These are phyloP conservation scores for Eilema depressum DNA, from an alignment of 2,888 invertebrate genomes.

Conservation along the genomic window DNA sequence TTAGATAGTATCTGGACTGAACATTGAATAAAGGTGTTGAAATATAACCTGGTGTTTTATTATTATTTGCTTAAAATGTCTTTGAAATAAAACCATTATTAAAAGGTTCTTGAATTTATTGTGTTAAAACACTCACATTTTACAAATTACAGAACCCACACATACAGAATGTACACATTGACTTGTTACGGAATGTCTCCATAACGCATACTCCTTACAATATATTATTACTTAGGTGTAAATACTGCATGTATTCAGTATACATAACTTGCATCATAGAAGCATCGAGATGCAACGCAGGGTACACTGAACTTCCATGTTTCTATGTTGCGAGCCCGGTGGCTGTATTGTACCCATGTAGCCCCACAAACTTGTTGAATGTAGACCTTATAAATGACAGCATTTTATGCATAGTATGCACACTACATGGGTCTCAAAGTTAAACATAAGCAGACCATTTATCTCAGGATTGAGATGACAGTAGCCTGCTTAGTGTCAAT, in stretches of 20 bases:
- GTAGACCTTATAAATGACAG: not conserved
- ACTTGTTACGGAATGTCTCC: constrained; percentile 6
- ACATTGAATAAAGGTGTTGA: constrained; percentile 10
- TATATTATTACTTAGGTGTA: constrained; percentile 5
- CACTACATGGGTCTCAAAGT: not conserved
- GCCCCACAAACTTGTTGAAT: not conserved
- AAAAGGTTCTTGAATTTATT: constrained; percentile 32
- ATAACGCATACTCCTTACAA: constrained; percentile 5
- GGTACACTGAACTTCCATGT: not conserved
- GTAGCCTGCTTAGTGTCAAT: not conserved
- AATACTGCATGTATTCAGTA: not conserved
- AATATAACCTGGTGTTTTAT: not conserved
- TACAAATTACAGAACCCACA: constrained; percentile 24
- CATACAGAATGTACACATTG: constrained; percentile 11
- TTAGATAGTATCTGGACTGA: constrained; percentile 3
- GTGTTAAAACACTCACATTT: constrained; percentile 25
- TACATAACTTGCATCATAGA: not conserved
- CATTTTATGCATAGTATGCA: not conserved
- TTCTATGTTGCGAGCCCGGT: not conserved
- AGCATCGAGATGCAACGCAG: not conserved
- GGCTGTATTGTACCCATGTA: not conserved
- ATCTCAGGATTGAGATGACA: not conserved
- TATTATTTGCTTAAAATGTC: not conserved
- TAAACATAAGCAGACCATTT: not conserved
- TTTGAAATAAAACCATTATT: constrained; percentile 12